A percentile compares a stretch with the other conserved stretches of the same genome.
phyloP scores from a whole-genome alignment of 1,140 invertebrate genomes.

The Lanistes nyassanus region DNA sequence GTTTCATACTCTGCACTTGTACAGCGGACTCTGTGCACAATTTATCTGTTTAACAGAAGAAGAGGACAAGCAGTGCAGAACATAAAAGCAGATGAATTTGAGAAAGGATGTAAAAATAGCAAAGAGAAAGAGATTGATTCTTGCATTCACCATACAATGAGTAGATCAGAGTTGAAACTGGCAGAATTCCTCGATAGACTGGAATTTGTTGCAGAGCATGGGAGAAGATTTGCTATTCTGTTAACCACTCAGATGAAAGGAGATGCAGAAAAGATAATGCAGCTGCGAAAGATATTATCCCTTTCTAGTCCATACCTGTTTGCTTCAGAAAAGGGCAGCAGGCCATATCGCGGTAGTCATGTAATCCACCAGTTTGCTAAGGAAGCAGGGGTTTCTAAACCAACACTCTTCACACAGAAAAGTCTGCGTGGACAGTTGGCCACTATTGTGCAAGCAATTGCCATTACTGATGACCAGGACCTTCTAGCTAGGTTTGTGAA shows the following conservation, averaged over 20 bases:
- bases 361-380: not conserved
- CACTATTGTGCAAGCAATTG: not conserved
- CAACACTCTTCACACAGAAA: not conserved
- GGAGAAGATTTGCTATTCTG: not conserved
- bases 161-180: not conserved
- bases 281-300: not conserved
- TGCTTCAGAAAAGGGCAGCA: not conserved
- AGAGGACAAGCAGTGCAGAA: not conserved
- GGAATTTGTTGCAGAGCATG: not conserved
- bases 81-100: not conserved
- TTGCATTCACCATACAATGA: not conserved
- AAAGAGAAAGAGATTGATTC: not conserved
- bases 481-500: not conserved
- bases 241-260: not conserved
- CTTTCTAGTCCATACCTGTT: not conserved
- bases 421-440: not conserved
- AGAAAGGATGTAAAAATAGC: not conserved
- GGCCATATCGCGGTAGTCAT: not conserved
- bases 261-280: not conserved
- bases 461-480: not conserved
- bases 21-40: not conserved
- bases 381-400: not conserved
- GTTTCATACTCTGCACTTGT: not conserved
- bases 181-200: not conserved
- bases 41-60: not conserved